Base-by-base conservation (phyloP, 2,797 vertebrate species). In the Tiaroga cobitis region DNA sequence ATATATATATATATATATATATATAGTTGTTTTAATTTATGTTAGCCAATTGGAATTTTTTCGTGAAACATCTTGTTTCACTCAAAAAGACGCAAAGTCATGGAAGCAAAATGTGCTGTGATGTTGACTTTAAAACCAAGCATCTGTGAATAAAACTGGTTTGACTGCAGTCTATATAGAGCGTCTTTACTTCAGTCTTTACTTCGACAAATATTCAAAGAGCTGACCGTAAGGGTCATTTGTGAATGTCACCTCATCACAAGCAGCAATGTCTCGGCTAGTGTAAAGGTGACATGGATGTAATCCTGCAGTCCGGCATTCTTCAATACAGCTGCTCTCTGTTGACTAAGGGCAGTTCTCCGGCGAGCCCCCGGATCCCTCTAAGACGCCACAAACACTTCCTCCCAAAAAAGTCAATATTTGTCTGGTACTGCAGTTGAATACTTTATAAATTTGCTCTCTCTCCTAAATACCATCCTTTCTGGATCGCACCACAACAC, bases 391-490 rank as follows among this genome's bases (percentile, higher is more conserved):
- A 80, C 56, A 63, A 70, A 79, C 75, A 80, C 84, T 11, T 29
- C 69, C 76, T 68, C 77, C 41, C 29, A 21, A 74, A 69, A 87
- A 85, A 72, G 80, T 34, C 67, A 82, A 70, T 72, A 79, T 85
- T 85, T 72, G 54, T 29, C 49, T 63, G n/a, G 49, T 51, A 56
- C 51, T 56, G 43, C 19, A 18, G 41, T 67, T 82, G 68, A 78
- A 72, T 63, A 54, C 79, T 78, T 85, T 61, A 76, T 72, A 85
- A 80, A 85, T 65, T 87, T 39, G 63, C 15, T 70, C 51, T 70
- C 59, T 87, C 51, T 65, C 54, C 49, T 80, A 61, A 85, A 86
- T 79, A 26, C 46, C 70, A 82, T 29, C 73, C 80, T 26, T 77
- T 69, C 46, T 70, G 51, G 54, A 61, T 68, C 46, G 37, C 32